Percentiles rank a stretch among this genome's conserved stretches.
These are phyloP conservation scores for Uloborus diversus DNA, from an alignment of 1,140 invertebrate genomes.

Conservation along the genomic window DNA sequence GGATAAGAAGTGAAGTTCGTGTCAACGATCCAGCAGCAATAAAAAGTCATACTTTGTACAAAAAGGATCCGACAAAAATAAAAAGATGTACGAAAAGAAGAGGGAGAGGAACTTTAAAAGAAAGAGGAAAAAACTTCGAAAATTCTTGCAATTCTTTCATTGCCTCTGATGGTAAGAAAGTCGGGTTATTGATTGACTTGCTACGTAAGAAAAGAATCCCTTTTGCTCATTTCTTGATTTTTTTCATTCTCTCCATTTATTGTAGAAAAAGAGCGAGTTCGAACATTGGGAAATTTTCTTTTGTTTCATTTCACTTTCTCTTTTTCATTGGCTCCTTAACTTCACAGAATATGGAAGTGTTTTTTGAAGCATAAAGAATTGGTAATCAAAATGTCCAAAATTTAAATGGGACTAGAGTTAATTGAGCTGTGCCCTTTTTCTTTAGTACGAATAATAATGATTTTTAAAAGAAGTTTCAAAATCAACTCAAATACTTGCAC, in stretches of 20 bases:
- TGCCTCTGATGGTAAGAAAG: slow-evolving; percentile 33
- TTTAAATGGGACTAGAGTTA: too few species aligned
- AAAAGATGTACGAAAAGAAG: slow-evolving; percentile 32
- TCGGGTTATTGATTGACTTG: slow-evolving; percentile 55
- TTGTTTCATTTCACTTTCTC: slow-evolving; percentile 37
- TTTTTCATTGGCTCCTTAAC: neutral
- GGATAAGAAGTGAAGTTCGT: too few species aligned
- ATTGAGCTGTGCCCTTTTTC: too few species aligned
- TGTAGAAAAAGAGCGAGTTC: slow-evolving; percentile 20
- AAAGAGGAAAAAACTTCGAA: slow-evolving; percentile 30
- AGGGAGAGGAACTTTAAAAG: slow-evolving; percentile 29
- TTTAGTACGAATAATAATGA: too few species aligned
- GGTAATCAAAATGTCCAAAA: neutral
- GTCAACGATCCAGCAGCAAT: slow-evolving; percentile 48
- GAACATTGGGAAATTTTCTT: slow-evolving; percentile 39
- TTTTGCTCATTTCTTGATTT: slow-evolving; percentile 40
- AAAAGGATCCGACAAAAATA: slow-evolving; percentile 13
- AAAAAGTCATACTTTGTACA: slow-evolving; percentile 24
- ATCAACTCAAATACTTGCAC: too few species aligned
- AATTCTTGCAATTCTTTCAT: slow-evolving; percentile 49
- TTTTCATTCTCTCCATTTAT: slow-evolving; percentile 6
- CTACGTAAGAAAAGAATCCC: slow-evolving; percentile 36
- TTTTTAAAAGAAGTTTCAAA: too few species aligned
- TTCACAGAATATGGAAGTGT: slow-evolving; percentile 29
- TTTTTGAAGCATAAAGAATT: slow-evolving; percentile 10